Percentiles rank a stretch among this genome's conserved stretches.
These are phyloP conservation scores for Endomychus coccineus DNA, from an alignment of 2,888 invertebrate genomes.

Conservation along the genomic window DNA sequence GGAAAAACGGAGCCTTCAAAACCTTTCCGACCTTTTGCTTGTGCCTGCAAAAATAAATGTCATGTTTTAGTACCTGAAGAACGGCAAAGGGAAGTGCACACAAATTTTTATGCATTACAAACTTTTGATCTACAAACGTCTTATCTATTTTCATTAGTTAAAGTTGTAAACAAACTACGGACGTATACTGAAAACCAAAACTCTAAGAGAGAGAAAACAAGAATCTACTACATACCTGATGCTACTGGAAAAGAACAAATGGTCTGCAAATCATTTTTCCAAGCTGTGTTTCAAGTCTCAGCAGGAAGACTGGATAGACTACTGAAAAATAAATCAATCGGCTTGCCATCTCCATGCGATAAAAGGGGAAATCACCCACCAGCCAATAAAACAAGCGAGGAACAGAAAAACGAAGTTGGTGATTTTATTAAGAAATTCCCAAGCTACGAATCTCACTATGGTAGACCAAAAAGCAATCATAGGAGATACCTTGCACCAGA, in stretches of 20 bases:
- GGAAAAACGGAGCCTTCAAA: slow-evolving; percentile 4
- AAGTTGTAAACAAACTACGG: not conserved
- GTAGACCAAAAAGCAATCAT: slow-evolving; percentile 17
- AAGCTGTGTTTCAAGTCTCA: slow-evolving; percentile 2
- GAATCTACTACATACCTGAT: slow-evolving; percentile 8
- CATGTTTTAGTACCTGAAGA: slow-evolving; percentile 1
- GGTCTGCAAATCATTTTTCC: slow-evolving; percentile 9
- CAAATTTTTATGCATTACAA: slow-evolving; percentile 1
- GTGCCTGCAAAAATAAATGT: slow-evolving; percentile 4
- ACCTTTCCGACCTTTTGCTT: slow-evolving; percentile 3
- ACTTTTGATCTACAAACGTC: slow-evolving; percentile 1
- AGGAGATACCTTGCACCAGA: slow-evolving; percentile 22
- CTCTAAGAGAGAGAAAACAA: slow-evolving; percentile 3
- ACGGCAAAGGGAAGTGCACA: slow-evolving; percentile 2
- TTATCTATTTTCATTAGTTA: not conserved
- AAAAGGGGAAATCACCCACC: slow-evolving; percentile 20
- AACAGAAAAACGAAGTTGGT: slow-evolving; percentile 16
- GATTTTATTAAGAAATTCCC: slow-evolving; percentile 14
- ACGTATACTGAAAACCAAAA: slow-evolving; percentile 3
- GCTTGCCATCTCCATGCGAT: too few species aligned
- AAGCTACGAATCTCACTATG: slow-evolving; percentile 22
- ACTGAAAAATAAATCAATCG: slow-evolving; percentile 3
- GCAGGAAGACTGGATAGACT: slow-evolving; percentile 2
- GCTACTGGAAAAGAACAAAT: slow-evolving; percentile 7
- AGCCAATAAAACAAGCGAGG: slow-evolving; percentile 18